Evolutionary conservation across 2,888 invertebrate species (phyloP).

Genomic region (Drosophila melanosoma): DNA sequence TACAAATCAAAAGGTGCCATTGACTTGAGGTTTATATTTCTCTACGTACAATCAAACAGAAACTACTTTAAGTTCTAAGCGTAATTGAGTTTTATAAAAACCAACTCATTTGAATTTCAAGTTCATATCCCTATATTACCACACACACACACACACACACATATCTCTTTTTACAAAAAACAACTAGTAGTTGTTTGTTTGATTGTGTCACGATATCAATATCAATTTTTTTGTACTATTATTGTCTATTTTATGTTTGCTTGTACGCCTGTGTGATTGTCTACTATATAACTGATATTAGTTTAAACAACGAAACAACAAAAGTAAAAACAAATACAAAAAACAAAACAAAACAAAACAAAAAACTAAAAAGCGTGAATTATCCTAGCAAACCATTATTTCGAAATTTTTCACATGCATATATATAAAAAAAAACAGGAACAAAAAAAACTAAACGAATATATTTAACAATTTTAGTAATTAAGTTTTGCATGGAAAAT

Average conservation of each 20-base stretch:
- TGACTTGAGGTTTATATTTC: conserved; percentile 37
- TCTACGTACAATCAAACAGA: conserved; percentile 61
- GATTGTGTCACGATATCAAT: conserved; percentile 55
- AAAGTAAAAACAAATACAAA: conserved; percentile 29
- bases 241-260: conserved; percentile 43
- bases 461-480: conserved; percentile 49
- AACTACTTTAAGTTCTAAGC: conserved; percentile 73
- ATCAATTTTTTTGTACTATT: conserved; percentile 41
- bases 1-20: conserved; percentile 54
- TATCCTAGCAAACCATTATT: conserved; percentile 79
- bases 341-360: not conserved
- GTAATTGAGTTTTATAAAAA: conserved; percentile 52
- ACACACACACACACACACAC: conserved; percentile 13
- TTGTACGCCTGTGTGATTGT: conserved; percentile 68
- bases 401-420: conserved; percentile 66
- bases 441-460: conserved; percentile 45
- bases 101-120: conserved; percentile 53
- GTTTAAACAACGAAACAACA: conserved; percentile 52
- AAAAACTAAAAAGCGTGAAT: conserved; percentile 51
- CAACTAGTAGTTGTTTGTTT: conserved; percentile 52
- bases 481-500: conserved; percentile 54
- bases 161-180: conserved; percentile 16
- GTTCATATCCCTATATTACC: conserved; percentile 38
- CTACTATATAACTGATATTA: conserved; percentile 74
- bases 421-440: conserved; percentile 41